phyloP scores from a whole-genome alignment of 1,140 invertebrate species.

The Macrosteles quadrilineatus region DNA sequence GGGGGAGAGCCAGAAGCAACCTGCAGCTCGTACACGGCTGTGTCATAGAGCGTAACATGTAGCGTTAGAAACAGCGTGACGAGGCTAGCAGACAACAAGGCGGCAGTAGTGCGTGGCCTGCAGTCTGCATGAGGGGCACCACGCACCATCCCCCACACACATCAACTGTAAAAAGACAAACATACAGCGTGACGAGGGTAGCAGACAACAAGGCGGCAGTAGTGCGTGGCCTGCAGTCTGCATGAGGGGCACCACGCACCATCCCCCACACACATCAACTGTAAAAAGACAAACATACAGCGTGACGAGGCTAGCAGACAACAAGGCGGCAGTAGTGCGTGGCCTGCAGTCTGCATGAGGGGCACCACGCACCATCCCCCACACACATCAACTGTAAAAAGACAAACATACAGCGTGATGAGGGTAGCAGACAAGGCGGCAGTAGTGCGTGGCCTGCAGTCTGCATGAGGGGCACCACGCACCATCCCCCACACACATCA shows the following conservation, averaged over 20 bases:
- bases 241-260: not conserved
- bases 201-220: constrained; percentile 19
- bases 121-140: constrained; percentile 7
- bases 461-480: not conserved
- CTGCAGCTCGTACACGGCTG: constrained; percentile 33
- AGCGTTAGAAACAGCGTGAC: constrained; percentile 29
- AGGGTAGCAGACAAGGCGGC: constrained; percentile 13
- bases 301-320: constrained; percentile 15
- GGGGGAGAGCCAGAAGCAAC: constrained; percentile 12
- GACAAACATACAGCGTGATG: constrained; percentile 22
- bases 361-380: constrained; percentile 12
- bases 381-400: constrained; percentile 13
- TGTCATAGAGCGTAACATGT: constrained; percentile 35
- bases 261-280: constrained; percentile 23
- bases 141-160: constrained; percentile 19
- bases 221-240: constrained; percentile 23
- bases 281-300: not conserved
- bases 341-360: constrained; percentile 20
- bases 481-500: constrained; percentile 24
- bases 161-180: not conserved
- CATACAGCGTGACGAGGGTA: constrained; percentile 17
- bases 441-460: constrained; percentile 27
- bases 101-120: constrained; percentile 27
- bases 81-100: constrained; percentile 14
- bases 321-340: constrained; percentile 16